Base-by-base conservation (phyloP, 2,797 vertebrate genomes). In the Crenuchus spilurus region DNA sequence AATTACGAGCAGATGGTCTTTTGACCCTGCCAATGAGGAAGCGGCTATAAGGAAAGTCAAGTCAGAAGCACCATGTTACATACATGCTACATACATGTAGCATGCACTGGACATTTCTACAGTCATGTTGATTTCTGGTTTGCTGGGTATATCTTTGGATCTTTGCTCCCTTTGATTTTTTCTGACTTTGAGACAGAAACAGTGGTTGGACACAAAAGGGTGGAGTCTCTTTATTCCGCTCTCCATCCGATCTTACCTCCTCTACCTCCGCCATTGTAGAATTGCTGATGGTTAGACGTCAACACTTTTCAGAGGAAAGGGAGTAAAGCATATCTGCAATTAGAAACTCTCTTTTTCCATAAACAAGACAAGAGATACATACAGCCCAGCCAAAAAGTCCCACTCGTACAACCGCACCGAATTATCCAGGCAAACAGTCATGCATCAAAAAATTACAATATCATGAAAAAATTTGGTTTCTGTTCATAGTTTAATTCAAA, bases 251-350 rank as follows among this genome's bases (percentile, higher is more conserved):
- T 87, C 93, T 94, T 94, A 94, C 93, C 93, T 94, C 93, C 92
- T 93, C 91, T 92, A 92, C 92, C 92, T 89, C 91, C 92, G 86
- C 93, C 93, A 91, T 94, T 94, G 93, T 93, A 93, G 92, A 94
- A 93, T 55, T 92, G 93, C 78, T 92, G 93, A 87, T 93, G 92
- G 90, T 93, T 93, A 89, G 92, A 89, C 89, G 77, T 91, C 91
- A 94, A 88, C 87, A 94, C 93, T 94, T 93, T 89, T 82, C 86
- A 78, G 66, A 85, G 57, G 20, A 74, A 84, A 77, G 83, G 84
- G 87, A 92, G 90, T 90, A 90, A 82, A 93, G 87, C 89, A 87
- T 83, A 90, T 66, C 79, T 82, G 76, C 71, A 82, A 88, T 93
- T 93, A 93, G 90, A 92, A 82, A 90, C 39, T 11, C 6, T 42